Percentiles rank a stretch among this genome's conserved stretches.
Conservation (phyloP, 2,113 vertebrate genomes). For the Chiloscyllium plagiosum region DNA sequence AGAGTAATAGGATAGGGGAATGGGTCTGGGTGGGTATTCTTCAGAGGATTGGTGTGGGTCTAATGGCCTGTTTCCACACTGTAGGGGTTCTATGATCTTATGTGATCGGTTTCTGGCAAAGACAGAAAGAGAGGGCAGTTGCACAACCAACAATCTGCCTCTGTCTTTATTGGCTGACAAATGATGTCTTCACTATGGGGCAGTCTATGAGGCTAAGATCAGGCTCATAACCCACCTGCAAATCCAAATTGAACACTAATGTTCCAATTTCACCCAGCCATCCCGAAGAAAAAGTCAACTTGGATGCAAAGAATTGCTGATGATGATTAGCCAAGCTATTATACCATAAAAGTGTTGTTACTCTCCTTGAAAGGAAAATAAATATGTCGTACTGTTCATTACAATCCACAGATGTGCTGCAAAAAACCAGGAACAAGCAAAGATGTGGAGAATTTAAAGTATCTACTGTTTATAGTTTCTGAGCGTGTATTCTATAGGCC, state of each 20-base stretch:
- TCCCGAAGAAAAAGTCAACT: not conserved
- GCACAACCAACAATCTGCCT: not conserved
- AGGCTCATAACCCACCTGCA: not conserved
- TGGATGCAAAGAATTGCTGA: not conserved
- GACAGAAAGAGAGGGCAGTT: not conserved
- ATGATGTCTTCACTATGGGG: not conserved
- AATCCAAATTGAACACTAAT: not conserved
- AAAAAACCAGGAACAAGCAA: conserved; percentile 17
- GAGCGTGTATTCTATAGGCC: not conserved
- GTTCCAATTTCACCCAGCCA: not conserved
- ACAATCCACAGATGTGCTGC: not conserved
- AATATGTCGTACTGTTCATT: not conserved
- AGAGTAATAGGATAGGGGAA: no score
- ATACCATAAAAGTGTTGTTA: no score
- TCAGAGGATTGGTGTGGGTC: no score
- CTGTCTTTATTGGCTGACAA: not conserved
- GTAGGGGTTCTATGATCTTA: no score
- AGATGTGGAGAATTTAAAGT: conserved; percentile 23
- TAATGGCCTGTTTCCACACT: no score
- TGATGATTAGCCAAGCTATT: not conserved
- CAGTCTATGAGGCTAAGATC: not conserved
- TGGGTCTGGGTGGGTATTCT: no score
- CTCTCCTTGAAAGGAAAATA: not conserved
- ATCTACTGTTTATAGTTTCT: conserved; percentile 21
- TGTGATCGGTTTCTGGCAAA: not conserved